phyloP scores from a whole-genome alignment of 2,888 invertebrate species.

The Andrena haemorrhoa region DNA sequence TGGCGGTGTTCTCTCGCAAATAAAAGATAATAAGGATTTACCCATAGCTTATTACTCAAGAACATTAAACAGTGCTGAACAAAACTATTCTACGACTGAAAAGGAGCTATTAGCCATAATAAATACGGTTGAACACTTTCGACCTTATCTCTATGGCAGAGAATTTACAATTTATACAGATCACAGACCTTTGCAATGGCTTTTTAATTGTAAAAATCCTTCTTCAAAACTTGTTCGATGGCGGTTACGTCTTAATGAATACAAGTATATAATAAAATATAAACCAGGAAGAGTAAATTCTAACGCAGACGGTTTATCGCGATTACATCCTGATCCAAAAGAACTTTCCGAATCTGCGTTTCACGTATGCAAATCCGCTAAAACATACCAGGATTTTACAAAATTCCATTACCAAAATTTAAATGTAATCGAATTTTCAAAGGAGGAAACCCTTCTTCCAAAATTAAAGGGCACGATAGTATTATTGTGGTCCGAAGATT shows the following conservation, averaged over 20 bases:
- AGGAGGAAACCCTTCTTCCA: too few relatives aligned
- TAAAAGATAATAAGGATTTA: constrained; percentile 10
- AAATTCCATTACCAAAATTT: too few relatives aligned
- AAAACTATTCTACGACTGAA: constrained; percentile 20
- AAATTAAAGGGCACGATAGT: too few relatives aligned
- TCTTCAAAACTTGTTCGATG: constrained; percentile 11
- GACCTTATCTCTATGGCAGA: constrained; percentile 16
- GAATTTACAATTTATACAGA: neutral
- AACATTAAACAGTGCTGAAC: constrained; percentile 2
- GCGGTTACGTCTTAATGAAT: constrained; percentile 20
- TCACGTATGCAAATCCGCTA: neutral
- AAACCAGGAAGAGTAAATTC: constrained; percentile 26
- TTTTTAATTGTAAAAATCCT: constrained; percentile 22
- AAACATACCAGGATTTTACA: neutral
- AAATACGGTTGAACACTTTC: neutral
- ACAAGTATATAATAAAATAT: constrained; percentile 21
- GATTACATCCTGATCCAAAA: constrained; percentile 2
- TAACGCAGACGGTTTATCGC: constrained; percentile 19
- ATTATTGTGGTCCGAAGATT: too few relatives aligned
- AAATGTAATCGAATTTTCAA: too few relatives aligned
- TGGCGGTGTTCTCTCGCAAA: constrained; percentile 18
- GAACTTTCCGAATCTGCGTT: neutral
- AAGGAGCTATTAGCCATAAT: neutral
- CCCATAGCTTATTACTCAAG: constrained; percentile 21
- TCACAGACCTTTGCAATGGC: constrained; percentile 28